Conservation (phyloP, 2,797 vertebrate genomes). For the Liparis tanakae region DNA sequence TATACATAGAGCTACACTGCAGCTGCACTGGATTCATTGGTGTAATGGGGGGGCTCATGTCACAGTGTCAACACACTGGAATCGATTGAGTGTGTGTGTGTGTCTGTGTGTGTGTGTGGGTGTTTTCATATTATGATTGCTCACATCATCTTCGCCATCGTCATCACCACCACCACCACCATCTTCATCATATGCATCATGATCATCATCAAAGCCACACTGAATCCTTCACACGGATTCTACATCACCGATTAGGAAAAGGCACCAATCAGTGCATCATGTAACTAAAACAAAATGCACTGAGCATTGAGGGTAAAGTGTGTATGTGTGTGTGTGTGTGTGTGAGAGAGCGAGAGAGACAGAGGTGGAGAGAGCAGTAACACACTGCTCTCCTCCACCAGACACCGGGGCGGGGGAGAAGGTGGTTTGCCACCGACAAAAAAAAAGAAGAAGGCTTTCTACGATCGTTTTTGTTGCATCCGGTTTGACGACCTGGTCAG, state of each 20-base stretch:
- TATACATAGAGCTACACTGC: constrained; percentile 5
- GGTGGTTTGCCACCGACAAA: constrained; percentile 49
- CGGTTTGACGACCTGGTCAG: constrained; percentile 17
- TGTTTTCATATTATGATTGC: too few species aligned
- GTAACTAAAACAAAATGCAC: constrained; percentile 26
- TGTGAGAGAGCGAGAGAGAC: constrained; percentile 5
- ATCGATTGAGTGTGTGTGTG: constrained; percentile 9
- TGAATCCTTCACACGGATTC: constrained; percentile 41
- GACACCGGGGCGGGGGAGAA: constrained; percentile 62
- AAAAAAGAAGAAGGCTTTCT: constrained; percentile 20
- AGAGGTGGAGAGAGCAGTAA: constrained; percentile 25
- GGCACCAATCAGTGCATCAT: constrained; percentile 41
- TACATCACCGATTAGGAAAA: constrained; percentile 43
- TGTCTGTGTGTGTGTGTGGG: constrained; percentile 11
- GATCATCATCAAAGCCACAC: constrained; percentile 42
- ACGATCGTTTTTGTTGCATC: constrained; percentile 22
- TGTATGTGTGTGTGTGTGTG: constrained; percentile 4
- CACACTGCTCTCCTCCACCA: constrained; percentile 58
- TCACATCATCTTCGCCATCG: constrained; percentile 46
- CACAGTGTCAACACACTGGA: constrained; percentile 35
- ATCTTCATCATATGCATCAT: constrained; percentile 31
- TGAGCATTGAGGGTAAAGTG: constrained; percentile 20
- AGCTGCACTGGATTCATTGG: constrained; percentile 14
- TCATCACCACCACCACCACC: constrained; percentile 34
- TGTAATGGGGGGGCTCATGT: constrained; percentile 27